phyloP scores from a whole-genome alignment of 2,888 invertebrate species.

The Orthonevra nobilis region DNA sequence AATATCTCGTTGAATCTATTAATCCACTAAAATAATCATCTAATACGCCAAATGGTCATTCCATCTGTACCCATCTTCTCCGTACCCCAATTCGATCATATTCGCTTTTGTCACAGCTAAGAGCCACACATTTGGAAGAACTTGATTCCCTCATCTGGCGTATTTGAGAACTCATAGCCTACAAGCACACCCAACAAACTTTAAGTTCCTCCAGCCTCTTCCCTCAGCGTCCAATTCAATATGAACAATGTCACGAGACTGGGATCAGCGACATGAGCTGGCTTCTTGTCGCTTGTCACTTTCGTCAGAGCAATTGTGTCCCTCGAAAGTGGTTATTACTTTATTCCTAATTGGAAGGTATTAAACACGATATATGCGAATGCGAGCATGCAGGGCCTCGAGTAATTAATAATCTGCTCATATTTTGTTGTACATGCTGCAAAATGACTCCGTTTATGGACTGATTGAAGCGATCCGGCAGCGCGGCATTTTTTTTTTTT shows the following conservation, averaged over 20 bases:
- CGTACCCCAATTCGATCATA: too few species aligned
- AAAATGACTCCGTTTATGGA: constrained; percentile 59
- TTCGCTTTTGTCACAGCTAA: too few species aligned
- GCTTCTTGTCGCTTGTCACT: constrained; percentile 45
- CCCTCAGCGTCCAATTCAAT: background rate
- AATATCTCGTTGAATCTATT: too few species aligned
- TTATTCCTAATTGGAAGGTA: constrained; percentile 8
- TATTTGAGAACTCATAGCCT: too few species aligned
- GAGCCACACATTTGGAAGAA: too few species aligned
- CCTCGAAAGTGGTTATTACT: constrained; percentile 28
- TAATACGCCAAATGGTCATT: too few species aligned
- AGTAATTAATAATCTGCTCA: constrained; percentile 79
- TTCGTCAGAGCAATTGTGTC: constrained; percentile 42
- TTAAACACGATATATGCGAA: constrained; percentile 1
- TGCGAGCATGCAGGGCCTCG: background rate
- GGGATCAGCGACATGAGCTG: constrained; percentile 12
- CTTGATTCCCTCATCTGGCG: too few species aligned
- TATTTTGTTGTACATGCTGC: constrained; percentile 75
- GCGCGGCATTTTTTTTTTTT: too few species aligned
- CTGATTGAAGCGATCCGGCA: constrained; percentile 41
- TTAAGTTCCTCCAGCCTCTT: constrained; percentile 11
- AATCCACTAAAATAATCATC: too few species aligned
- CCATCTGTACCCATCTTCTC: too few species aligned
- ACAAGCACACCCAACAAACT: constrained; percentile 6
- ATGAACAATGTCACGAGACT: constrained; percentile 17